Base-by-base conservation (phyloP, 1,140 invertebrate species). In the Drosophila athabasca region DNA sequence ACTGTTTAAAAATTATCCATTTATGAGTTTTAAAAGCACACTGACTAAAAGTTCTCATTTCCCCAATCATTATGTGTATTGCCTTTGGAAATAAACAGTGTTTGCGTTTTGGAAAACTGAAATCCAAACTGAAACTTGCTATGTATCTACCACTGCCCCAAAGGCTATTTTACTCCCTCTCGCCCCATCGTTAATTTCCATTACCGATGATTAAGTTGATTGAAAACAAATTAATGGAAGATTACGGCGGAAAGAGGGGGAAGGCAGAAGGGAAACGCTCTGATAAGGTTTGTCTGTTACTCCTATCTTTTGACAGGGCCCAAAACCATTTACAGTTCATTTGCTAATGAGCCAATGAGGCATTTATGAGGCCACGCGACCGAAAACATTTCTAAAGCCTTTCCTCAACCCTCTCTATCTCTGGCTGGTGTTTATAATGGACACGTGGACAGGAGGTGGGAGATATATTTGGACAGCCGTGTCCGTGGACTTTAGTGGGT, bases 341-440 rank as follows among this genome's bases (percentile, higher is more conserved):
- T 85, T 85, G 53, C 78, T 85, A 87, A 85, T 85, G 82, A 85
- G 74, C 70, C 82, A 85, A 78, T 85, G 76, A 87, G 72, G 76
- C 72, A 78, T 75, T 78, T 75, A 75, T 66, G 52, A 68, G 31
- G 62, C 79, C 68, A 84, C 58, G 68, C 60, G 73, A 51, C 64
- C 35, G 19, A 54, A 54, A 52, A 35, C 68, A 15, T 51, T 57
- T 49, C 48, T 17, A 62, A 55, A 50, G 43, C 26, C 61, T 45
- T 61, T 35, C 41, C 50, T 41, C 24, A 57, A 55, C 46, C 29
- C 43, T 7, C 6, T 43, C 19, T 7, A 4, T 39, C 31, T 39
- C 8, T 35, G 3, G 11, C 9, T 39, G 35, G 5, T 39, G 4
- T 39, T 39, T 39, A 39, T 39, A 11, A 39, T 39, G 35, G 35